These are phyloP conservation scores for Agrotis exclamationis DNA, from an alignment of 2,888 invertebrate species.

Conservation along the genomic window DNA sequence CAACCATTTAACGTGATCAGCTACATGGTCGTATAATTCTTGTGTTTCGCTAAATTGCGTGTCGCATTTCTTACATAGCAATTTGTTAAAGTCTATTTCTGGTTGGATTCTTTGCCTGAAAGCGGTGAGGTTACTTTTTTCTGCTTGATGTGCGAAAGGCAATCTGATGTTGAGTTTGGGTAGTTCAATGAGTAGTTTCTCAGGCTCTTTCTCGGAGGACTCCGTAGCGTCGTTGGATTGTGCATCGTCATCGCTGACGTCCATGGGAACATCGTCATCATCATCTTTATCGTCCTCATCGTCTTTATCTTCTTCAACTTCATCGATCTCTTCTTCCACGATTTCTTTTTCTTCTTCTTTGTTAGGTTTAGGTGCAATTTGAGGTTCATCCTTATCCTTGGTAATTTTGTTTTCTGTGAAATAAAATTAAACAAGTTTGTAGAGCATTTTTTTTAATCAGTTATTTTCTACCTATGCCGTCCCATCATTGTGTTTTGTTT, in stretches of 20 bases:
- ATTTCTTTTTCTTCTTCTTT: conserved; percentile 58
- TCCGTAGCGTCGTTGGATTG: conserved; percentile 69
- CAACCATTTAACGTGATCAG: conserved; percentile 93
- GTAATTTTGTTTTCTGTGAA: conserved; percentile 71
- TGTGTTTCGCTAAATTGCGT: conserved; percentile 85
- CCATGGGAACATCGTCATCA: conserved; percentile 68
- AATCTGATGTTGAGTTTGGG: conserved; percentile 71
- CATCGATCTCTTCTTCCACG: conserved; percentile 50
- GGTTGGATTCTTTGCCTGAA: conserved; percentile 80
- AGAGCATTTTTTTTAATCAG: too few relatives aligned
- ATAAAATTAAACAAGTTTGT: conserved; percentile 5
- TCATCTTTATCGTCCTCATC: conserved; percentile 55
- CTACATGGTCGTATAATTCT: conserved; percentile 92
- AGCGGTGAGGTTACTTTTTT: conserved; percentile 83
- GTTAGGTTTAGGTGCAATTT: conserved; percentile 48
- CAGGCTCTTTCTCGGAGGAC: conserved; percentile 70
- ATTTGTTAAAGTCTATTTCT: conserved; percentile 83
- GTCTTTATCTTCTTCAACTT: conserved; percentile 59
- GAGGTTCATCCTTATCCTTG: conserved; percentile 63
- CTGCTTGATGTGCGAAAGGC: conserved; percentile 81
- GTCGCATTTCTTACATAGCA: conserved; percentile 90
- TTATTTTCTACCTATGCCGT: too few relatives aligned
- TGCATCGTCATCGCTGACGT: conserved; percentile 69
- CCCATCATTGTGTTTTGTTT: not conserved
- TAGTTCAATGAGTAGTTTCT: conserved; percentile 44